Evolutionary conservation across 1,140 invertebrate species (phyloP), one percentile per base, ranked within the genome.

Genomic region (Harpegnathos saltator): DNA sequence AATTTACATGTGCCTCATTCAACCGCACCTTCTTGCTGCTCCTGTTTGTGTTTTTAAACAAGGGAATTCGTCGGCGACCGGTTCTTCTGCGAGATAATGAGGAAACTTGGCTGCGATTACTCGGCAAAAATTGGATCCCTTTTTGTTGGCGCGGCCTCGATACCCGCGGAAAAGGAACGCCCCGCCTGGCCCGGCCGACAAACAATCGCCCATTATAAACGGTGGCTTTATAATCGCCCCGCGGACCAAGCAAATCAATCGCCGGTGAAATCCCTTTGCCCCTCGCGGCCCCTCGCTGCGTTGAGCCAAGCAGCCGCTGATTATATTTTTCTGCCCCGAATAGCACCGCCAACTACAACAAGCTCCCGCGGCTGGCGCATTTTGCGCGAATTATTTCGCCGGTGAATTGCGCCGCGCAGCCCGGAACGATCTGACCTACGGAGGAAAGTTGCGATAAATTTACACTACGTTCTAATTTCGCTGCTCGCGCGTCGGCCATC

Each of bases 241-340:
- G 3, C 38, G 11, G 5, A 29, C 58, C 38, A 75, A 86, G 80
- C 48, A 65, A 87, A 88, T 87, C 82, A 71, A 84, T 84, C 86
- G 63, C 3, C 56, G 7, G 56, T 11, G 26, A 87, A 85, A 62
- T 63, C 3, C 56, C 56, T 56, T 19, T 52, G 9, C 15, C 22
- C 65, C 44, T 12, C 17, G n/a, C n/a, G 19, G 56, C 17, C 44
- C 52, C 33, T 75, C 54, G 50, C 7, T 22, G 26, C 29, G 1
- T 5, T 33, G n/a, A 44, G 50, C 33, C 80, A 38, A 75, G 33
- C 72, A 74, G 50, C n/a, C 73, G 74, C 11, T 72, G 74, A 56
- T 87, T 87, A 84, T 85, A 85, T 85, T 87, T 71, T 87, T 85
- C 82, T 50, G 65, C 63, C 56, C 38, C 44, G 72, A 81, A 69